Base-by-base conservation (phyloP, 2,113 vertebrate genomes). In the Clinocottus analis region DNA sequence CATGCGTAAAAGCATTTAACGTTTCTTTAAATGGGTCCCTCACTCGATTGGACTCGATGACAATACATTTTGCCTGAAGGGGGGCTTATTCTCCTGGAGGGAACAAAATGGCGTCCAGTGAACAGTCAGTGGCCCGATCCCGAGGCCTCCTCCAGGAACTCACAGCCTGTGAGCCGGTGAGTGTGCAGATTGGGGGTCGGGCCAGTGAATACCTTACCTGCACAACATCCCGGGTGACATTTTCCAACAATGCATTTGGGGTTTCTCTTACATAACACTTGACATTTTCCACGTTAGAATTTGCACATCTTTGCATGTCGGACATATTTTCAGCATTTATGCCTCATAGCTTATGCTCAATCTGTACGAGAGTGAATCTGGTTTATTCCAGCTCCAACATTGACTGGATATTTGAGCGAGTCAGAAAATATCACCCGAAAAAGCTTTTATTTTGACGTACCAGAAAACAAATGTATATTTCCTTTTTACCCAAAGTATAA, bases 191-290 rank as follows among this genome's bases (percentile, higher is more conserved):
- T 45, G 43, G 43, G 14, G 43, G 17, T 45, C 43, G 43, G 21
- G 49, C 51, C 51, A 60, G 49, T n/a, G 47, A 77, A 41, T 5
- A 65, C 6, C 87, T 90, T 90, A 90, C 87, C 87, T 89, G 83
- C 29, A 60, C 68, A 83, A 68, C 80, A 75, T 49, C 71, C 12
- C 2, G 11, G 58, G 65, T 67, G 83, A 82, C 72, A 87, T 86
- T 90, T 89, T 67, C 79, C 21, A 64, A 75, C 70, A 13, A n/a
- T 39, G 47, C 4, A 39, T 75, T 65, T 37, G 13, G 21, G 17
- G 25, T 53, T 3, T 45, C 29, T 73, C n/a, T 72, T 33, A 81
- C 3, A 14, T 25, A 78, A 80, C 27, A 61, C 14, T 64, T 72
- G 39, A 77, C 49, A 77, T 41, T 58, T 80, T 37, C 45, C 9